These are phyloP conservation scores for Corythaeola cristata DNA, from an alignment of 2,113 vertebrate genomes.

Conservation along the genomic window DNA sequence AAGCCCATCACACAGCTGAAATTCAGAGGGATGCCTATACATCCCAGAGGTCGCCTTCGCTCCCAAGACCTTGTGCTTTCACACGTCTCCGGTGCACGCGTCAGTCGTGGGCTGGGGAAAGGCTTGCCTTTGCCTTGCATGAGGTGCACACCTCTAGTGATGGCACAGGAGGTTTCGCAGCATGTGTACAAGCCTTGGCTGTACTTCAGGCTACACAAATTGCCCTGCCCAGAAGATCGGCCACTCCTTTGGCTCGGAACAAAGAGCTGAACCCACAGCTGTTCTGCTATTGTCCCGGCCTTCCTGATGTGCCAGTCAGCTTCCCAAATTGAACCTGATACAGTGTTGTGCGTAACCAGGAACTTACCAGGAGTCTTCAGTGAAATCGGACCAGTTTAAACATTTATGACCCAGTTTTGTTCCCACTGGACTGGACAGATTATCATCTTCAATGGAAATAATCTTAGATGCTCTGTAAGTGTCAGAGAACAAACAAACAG, in stretches of 20 bases:
- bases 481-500: conserved; percentile 39
- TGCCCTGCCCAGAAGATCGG: background rate
- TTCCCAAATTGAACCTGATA: background rate
- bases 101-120: rapidly evolving
- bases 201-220: background rate
- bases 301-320: background rate
- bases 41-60: background rate
- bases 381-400: background rate
- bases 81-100: rapidly evolving
- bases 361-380: background rate
- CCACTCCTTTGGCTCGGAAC: background rate
- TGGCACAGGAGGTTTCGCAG: background rate
- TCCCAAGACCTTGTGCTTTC: background rate
- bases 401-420: background rate
- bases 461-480: background rate
- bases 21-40: background rate
- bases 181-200: background rate
- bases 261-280: background rate
- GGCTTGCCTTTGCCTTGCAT: background rate
- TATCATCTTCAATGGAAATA: conserved; percentile 38
- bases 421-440: background rate
- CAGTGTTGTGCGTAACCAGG: background rate
- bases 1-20: background rate
- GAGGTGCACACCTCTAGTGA: background rate
- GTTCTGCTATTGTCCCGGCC: background rate